Conservation (phyloP, 2,888 invertebrate species). For the Cephus nigrinus region DNA sequence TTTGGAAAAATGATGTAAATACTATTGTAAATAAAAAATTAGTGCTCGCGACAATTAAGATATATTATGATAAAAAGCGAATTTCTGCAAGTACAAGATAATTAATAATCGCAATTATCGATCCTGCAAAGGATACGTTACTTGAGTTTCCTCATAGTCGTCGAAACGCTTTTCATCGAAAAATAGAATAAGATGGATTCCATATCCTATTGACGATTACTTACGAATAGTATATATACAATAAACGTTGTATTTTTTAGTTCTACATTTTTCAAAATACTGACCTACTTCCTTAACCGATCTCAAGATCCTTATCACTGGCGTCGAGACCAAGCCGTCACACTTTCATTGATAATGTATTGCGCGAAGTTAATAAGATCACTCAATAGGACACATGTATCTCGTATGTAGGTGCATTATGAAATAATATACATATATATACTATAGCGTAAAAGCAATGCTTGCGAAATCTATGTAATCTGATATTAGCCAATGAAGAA, state of each 20-base stretch:
- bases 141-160: no score
- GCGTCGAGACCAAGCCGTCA: no score
- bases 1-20: background rate
- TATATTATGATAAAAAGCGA: background rate
- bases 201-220: no score
- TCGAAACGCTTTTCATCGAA: background rate
- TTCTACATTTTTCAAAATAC: no score
- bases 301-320: no score
- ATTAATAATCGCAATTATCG: background rate
- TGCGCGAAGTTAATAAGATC: conserved; percentile 22
- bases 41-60: background rate
- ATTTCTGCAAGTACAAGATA: background rate
- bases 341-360: conserved; percentile 15
- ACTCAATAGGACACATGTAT: conserved; percentile 12
- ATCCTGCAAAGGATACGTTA: background rate
- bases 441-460: conserved; percentile 14
- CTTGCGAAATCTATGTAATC: conserved; percentile 37
- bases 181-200: background rate
- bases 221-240: no score
- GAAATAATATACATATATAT: conserved; percentile 25
- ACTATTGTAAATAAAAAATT: background rate
- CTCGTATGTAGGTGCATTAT: conserved; percentile 22
- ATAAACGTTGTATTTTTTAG: no score
- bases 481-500: conserved; percentile 35
- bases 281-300: no score